Conservation (phyloP, 2,888 invertebrate species). For the Ophion slaviceki region DNA sequence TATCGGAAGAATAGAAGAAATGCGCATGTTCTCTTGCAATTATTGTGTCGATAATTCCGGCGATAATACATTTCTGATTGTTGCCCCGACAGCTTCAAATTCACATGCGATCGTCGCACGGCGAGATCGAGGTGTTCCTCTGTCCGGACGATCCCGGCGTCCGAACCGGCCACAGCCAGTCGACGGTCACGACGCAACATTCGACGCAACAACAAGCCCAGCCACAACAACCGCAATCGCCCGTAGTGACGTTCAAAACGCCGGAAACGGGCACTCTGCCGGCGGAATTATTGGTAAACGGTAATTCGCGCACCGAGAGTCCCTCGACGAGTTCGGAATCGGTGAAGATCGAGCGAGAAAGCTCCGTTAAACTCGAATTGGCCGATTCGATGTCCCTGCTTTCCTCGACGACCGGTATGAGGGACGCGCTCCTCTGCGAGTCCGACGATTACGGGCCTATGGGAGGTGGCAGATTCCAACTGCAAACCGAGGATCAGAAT, state of each 20-base stretch:
- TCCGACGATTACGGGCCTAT: constrained; percentile 91
- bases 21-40: not conserved
- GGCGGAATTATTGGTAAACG: constrained; percentile 77
- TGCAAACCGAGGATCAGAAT: constrained; percentile 91
- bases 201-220: constrained; percentile 65
- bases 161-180: constrained; percentile 69
- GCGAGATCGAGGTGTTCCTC: constrained; percentile 97
- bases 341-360: constrained; percentile 33
- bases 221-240: constrained; percentile 45
- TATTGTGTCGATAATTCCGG: no score
- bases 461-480: constrained; percentile 88
- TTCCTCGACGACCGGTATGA: constrained; percentile 82
- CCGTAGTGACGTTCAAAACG: constrained; percentile 64
- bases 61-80: not conserved
- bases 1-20: not conserved
- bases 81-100: constrained; percentile 88
- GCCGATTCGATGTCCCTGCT: constrained; percentile 50
- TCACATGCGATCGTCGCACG: constrained; percentile 94
- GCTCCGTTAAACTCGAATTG: constrained; percentile 52
- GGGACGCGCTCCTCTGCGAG: constrained; percentile 90
- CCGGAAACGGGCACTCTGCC: constrained; percentile 64
- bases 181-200: constrained; percentile 68
- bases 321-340: constrained; percentile 63
- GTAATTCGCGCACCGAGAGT: constrained; percentile 73
- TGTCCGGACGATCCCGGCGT: constrained; percentile 89